Base-by-base conservation (phyloP, 2,888 invertebrate genomes). In the Julus scandinavius region DNA sequence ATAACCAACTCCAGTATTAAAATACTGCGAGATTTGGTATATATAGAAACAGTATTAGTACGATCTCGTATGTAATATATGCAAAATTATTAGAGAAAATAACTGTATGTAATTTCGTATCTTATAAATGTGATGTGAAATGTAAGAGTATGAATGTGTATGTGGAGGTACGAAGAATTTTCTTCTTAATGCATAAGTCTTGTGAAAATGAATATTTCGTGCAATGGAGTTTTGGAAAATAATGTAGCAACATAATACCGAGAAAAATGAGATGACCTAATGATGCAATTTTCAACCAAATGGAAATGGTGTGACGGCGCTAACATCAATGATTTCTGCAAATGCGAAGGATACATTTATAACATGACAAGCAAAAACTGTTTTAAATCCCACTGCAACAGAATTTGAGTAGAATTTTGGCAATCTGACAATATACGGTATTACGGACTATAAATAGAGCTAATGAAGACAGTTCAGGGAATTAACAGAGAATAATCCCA, bases 21-120 rank as follows among this genome's bases (percentile, higher is more conserved):
- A 45, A 85, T 49, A 45, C 45, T 45, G 85, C 11, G 85, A 85
- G 38, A 38, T 80, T 80, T 85, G 85, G 85, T 45, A 2, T 85
- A 85, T 49, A 85, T 85, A 85, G 45, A 85, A 49, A 87, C 87
- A 87, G 87, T 87, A 87, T 87, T 87, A 87, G 87, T 54, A 58
- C 80, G 80, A 80, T 80, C 9, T 80, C 80, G 80, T 80, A 80
- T 80, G 80, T 80, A 80, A 80, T 38, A 80, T 80, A 80, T 80
- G 80, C 80, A 80, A 80, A 80, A 80, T 80, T 80, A 80, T 80
- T 80, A 80, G 80, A 9, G 80, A 72, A 20, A 38, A 38, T 80
- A 38, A 38, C 38, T 80, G 2, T 80, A 29, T 7, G 38, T 80
- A 72, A 20, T 2, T 80, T 11, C 17, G 54, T 80, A 80, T 80